Evolutionary conservation across 37 sponge, comb jelly and placozoan species (phyloP), one percentile per base, ranked within the genome.

Genomic region (Geodia barretti): DNA sequence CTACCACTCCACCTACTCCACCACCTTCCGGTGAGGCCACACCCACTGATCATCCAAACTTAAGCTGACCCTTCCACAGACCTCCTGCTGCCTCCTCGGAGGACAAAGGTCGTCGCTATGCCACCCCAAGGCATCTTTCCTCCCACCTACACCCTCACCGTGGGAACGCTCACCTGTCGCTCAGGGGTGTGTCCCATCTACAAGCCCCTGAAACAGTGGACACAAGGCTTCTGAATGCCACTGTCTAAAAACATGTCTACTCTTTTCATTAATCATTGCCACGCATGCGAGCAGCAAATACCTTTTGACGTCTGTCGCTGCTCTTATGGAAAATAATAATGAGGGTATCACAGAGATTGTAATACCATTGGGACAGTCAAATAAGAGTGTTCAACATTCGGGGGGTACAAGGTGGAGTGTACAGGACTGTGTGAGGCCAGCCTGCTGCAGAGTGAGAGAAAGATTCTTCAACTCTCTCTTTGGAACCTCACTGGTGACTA

Each of bases 91-190:
- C 7, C 26, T 54, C 79, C 30, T 8, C 39, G 28, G 81, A 65
- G 30, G 26, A n/a, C n/a, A n/a, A n/a, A 35, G 3, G 24, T 1
- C 41, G 21, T 58, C 72, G 34, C 23, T 47, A 61, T 37, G 84
- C 92, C 33, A 80, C 92, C 25, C 80, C 92, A 17, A 79, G 88
- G 24, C 70, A 83, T 31, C 84, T 91, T 37, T 91, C 92, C 41
- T 58, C 72, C 39, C 92, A 83, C 39, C 86, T 91, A 17, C 92
- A 87, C 33, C 85, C 93, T 64, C 84, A 80, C 36, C 54, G 54
- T 47, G 54, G 54, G 11, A 47, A 47, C 54, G 14, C 54, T 47
- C 54, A 47, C 54, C 54, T 47, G 7, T 7, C 14, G 14, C 54
- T 47, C 11, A 47, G 54, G 14, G 54, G 54, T 17, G 14, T 47